These are phyloP conservation scores for Hippolais icterina DNA, from an alignment of 2,113 vertebrate species.

Conservation along the genomic window DNA sequence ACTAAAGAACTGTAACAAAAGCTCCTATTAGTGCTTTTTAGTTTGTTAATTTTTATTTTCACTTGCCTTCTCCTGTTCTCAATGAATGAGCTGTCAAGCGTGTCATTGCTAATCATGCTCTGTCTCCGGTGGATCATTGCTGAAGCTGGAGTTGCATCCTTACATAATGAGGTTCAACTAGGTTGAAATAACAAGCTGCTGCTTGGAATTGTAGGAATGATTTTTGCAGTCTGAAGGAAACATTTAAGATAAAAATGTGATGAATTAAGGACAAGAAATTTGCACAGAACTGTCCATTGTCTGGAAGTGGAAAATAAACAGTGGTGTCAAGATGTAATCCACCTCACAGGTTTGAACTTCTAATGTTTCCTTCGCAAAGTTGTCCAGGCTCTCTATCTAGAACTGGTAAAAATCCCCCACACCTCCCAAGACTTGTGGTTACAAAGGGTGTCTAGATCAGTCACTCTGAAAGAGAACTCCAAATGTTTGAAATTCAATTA, in stretches of 20 bases:
- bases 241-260: not conserved
- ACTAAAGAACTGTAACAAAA: not conserved
- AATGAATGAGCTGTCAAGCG: not conserved
- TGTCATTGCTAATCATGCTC: not conserved
- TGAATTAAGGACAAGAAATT: not conserved
- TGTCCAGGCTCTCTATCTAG: not conserved
- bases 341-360: not conserved
- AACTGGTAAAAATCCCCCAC: not conserved
- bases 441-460: not conserved
- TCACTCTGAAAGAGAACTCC: not conserved
- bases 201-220: not conserved
- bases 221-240: not conserved
- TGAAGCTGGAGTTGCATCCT: not conserved
- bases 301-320: not conserved
- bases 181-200: not conserved
- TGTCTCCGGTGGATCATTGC: not conserved
- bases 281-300: not conserved
- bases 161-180: not conserved
- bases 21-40: not conserved
- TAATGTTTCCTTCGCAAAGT: not conserved
- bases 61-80: not conserved
- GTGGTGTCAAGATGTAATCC: not conserved
- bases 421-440: not conserved
- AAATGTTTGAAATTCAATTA: not conserved
- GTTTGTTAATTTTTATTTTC: not conserved